These are phyloP conservation scores for Spilosoma lubricipeda DNA, from an alignment of 2,888 invertebrate species.

Conservation along the genomic window DNA sequence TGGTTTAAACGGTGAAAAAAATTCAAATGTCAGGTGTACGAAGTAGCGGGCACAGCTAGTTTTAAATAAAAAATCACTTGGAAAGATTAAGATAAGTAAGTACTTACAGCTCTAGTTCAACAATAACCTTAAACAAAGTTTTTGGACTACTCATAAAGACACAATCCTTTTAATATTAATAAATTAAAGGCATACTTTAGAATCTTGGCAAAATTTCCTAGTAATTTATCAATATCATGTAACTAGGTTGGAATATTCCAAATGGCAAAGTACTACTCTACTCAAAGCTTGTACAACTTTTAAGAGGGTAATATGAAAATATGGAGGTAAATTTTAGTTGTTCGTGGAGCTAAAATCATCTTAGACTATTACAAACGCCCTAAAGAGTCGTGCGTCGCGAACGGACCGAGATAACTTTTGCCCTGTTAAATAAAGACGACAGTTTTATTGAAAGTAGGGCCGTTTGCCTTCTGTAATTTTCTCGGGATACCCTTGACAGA, in stretches of 20 bases:
- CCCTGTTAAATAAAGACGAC: conserved; percentile 85
- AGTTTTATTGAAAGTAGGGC: conserved; percentile 85
- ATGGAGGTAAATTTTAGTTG: conserved; percentile 19
- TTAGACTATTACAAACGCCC: conserved; percentile 33
- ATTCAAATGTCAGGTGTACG: too few species aligned
- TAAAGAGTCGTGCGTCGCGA: conserved; percentile 52
- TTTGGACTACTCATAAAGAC: not conserved
- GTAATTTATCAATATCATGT: not conserved
- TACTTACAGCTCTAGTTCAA: too few species aligned
- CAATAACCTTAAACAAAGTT: too few species aligned
- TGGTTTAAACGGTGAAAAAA: too few species aligned
- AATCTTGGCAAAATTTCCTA: not conserved
- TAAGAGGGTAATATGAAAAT: not conserved
- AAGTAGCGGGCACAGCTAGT: too few species aligned
- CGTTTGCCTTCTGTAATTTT: conserved; percentile 84
- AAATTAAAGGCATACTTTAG: not conserved
- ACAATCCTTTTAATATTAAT: not conserved
- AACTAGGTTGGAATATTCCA: not conserved
- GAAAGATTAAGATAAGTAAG: too few species aligned
- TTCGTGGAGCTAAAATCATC: conserved; percentile 22
- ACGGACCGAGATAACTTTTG: conserved; percentile 76
- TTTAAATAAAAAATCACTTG: too few species aligned
- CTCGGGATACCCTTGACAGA: conserved; percentile 72
- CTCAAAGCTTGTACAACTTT: not conserved
- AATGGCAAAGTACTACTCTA: not conserved